Percentiles rank a stretch among this genome's conserved stretches.
These are phyloP conservation scores for Sigmodon hispidus DNA, from an alignment of 2,113 vertebrate genomes.

Conservation along the genomic window DNA sequence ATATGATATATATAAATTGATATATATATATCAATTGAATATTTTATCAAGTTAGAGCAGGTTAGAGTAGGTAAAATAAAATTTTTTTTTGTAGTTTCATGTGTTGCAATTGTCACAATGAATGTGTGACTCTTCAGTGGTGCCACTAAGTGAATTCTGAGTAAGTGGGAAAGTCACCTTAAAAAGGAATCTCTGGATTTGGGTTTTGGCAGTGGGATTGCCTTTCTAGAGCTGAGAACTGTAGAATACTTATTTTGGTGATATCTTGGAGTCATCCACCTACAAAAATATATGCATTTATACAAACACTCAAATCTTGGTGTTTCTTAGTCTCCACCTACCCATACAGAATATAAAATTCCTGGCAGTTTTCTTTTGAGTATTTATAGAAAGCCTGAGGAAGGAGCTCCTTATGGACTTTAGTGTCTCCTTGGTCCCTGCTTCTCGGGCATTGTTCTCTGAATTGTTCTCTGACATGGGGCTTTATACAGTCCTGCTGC, in stretches of 20 bases:
- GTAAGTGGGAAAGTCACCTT: background rate
- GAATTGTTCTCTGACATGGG: too few relatives aligned
- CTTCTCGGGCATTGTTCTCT: background rate
- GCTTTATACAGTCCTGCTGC: background rate
- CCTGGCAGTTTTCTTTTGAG: conserved; percentile 20
- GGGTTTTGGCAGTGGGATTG: background rate
- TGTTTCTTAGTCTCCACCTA: background rate
- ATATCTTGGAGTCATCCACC: conserved; percentile 12
- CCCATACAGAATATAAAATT: conserved; percentile 29
- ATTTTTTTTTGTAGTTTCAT: background rate
- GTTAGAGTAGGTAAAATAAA: background rate
- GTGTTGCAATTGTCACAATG: background rate
- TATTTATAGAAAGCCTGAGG: background rate
- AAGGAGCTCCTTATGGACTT: background rate
- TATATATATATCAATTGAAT: background rate
- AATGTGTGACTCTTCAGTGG: background rate
- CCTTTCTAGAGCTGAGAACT: conserved; percentile 16
- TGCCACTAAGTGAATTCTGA: background rate
- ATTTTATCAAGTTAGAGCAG: conserved; percentile 22
- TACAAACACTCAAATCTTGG: background rate
- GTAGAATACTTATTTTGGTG: conserved; percentile 9
- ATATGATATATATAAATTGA: too few relatives aligned
- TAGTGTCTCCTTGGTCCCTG: background rate
- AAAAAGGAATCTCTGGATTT: background rate
- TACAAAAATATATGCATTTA: conserved; percentile 37